phyloP scores from a whole-genome alignment of 2,113 vertebrate genomes.

The Megalops atlanticus region DNA sequence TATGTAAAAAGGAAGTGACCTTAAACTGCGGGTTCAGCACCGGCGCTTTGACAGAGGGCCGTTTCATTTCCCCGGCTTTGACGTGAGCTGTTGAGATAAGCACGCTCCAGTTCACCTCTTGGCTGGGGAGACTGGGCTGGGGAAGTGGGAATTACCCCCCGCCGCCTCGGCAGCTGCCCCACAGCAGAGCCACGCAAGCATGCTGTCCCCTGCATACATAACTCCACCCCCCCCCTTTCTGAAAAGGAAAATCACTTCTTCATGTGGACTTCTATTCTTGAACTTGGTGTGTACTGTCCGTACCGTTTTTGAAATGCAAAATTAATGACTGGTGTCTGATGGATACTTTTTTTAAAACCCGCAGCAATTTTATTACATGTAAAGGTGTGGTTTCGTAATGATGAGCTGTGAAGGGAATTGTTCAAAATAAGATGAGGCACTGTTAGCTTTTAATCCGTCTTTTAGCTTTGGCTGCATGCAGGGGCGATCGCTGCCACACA shows the following conservation, averaged over 20 bases:
- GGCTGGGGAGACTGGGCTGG: conserved; percentile 47
- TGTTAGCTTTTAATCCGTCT: neutral
- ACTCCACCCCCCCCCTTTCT: neutral
- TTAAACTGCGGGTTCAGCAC: conserved; percentile 57
- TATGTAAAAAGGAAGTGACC: conserved; percentile 67
- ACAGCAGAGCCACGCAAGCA: conserved; percentile 27
- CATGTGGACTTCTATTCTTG: neutral
- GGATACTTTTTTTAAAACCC: too few species aligned
- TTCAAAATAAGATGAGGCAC: too few species aligned
- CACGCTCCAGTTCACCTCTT: conserved; percentile 38
- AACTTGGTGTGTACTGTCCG: too few species aligned
- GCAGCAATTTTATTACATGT: too few species aligned
- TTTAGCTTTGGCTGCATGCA: neutral
- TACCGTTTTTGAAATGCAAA: too few species aligned
- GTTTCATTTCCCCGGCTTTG: conserved; percentile 38
- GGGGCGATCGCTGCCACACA: neutral
- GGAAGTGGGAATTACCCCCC: conserved; percentile 55
- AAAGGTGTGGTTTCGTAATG: too few species aligned
- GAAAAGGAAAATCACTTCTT: neutral
- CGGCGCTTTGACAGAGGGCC: conserved; percentile 53
- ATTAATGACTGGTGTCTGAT: too few species aligned
- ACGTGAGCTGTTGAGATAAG: conserved; percentile 46
- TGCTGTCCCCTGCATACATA: neutral
- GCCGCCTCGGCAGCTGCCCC: conserved; percentile 48
- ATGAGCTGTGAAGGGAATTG: too few species aligned